phyloP scores from a whole-genome alignment of 2,797 vertebrate species.

The Lateolabrax maculatus region DNA sequence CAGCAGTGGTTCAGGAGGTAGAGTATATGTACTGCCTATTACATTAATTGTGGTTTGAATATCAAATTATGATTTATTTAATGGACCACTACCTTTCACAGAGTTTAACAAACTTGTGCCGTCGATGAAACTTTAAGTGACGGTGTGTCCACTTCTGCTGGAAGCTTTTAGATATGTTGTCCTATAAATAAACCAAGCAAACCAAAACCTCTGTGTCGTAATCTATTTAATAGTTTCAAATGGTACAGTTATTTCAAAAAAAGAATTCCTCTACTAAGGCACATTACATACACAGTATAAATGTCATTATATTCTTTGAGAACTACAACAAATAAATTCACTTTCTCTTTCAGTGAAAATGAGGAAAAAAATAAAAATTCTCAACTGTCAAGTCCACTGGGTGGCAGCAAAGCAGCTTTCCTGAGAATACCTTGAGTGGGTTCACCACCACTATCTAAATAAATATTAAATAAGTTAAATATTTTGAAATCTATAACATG shows the following conservation, averaged over 20 bases:
- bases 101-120: background rate
- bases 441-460: conserved; percentile 42
- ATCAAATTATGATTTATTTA: background rate
- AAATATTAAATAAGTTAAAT: conserved; percentile 82
- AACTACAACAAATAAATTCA: conserved; percentile 62
- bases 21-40: background rate
- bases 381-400: conserved; percentile 57
- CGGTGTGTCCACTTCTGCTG: background rate
- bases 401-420: conserved; percentile 74
- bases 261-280: conserved; percentile 40
- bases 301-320: conserved; percentile 67
- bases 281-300: conserved; percentile 72
- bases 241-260: conserved; percentile 34
- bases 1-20: background rate
- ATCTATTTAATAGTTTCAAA: conserved; percentile 43
- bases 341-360: conserved; percentile 58
- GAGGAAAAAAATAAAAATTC: background rate
- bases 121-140: background rate
- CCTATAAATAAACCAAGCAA: conserved; percentile 26
- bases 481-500: conserved; percentile 55
- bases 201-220: background rate
- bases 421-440: conserved; percentile 40
- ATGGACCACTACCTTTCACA: background rate
- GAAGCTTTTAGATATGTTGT: background rate
- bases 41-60: conserved; percentile 2